phyloP scores from a whole-genome alignment of 2,888 invertebrate genomes.

The Sycophila texana region DNA sequence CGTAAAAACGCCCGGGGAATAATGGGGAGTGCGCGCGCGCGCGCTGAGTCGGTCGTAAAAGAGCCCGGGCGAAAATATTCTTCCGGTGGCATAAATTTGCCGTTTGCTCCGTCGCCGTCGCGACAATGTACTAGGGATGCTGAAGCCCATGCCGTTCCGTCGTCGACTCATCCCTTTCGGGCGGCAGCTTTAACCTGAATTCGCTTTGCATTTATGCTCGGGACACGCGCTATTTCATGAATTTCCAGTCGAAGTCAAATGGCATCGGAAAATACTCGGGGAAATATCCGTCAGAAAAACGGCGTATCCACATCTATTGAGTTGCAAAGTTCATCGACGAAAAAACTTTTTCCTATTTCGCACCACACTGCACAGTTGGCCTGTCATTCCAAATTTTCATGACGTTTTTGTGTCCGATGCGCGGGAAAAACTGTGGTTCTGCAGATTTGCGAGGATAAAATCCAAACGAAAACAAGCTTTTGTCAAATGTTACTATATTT shows the following conservation, averaged over 20 bases:
- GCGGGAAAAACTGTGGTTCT: no score
- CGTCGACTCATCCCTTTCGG: neutral
- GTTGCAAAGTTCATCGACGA: no score
- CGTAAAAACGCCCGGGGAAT: neutral
- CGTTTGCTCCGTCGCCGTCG: neutral
- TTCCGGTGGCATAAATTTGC: conserved; percentile 7
- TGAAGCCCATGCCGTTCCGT: neutral
- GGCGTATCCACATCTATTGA: no score
- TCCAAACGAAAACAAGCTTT: no score
- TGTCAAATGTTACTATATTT: no score
- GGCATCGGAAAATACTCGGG: conserved; percentile 6
- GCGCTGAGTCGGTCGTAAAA: neutral
- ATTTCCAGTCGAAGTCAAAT: neutral
- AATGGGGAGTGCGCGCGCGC: no score
- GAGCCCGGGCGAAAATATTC: neutral
- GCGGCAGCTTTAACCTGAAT: neutral
- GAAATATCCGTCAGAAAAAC: neutral
- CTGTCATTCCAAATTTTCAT: no score
- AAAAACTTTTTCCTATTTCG: neutral
- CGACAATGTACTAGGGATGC: neutral
- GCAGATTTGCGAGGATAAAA: no score
- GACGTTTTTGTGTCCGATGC: no score
- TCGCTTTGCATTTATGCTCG: conserved; percentile 11
- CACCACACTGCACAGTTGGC: no score
- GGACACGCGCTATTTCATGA: neutral